Percentiles rank a stretch among this genome's conserved stretches.
Conservation (phyloP, 2,888 invertebrate species). For the Agonopterix heracliana region DNA sequence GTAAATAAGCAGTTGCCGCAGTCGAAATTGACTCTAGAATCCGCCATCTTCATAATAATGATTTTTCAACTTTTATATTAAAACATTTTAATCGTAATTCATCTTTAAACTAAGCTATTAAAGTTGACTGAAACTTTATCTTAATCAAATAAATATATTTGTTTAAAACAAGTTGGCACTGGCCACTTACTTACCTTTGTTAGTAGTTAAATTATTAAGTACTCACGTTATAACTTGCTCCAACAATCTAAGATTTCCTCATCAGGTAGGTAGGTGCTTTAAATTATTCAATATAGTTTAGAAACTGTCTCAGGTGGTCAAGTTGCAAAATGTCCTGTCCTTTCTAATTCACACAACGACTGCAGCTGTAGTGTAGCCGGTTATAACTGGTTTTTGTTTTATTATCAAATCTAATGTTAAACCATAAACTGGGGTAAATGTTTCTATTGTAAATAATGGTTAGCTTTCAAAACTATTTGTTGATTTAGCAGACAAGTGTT, state of each 20-base stretch:
- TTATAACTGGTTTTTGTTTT: constrained; percentile 19
- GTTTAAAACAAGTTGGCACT: no score
- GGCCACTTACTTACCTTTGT: no score
- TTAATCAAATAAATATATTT: no score
- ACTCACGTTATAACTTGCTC: constrained; percentile 6
- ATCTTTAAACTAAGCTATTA: no score
- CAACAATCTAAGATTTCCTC: constrained; percentile 19
- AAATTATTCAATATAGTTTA: constrained; percentile 23
- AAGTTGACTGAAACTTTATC: no score
- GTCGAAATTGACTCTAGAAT: no score
- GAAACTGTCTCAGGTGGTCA: constrained; percentile 52
- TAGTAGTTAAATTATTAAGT: neutral
- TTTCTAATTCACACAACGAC: constrained; percentile 43
- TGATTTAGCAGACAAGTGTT: neutral
- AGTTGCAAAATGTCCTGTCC: constrained; percentile 56
- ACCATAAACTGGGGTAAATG: constrained; percentile 19
- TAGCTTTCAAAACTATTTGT: constrained; percentile 3
- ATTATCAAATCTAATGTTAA: constrained; percentile 21
- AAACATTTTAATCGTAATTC: no score
- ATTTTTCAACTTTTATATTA: no score
- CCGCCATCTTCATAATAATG: no score
- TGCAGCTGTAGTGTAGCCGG: constrained; percentile 38
- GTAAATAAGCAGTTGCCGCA: no score
- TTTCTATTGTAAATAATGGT: constrained; percentile 17
- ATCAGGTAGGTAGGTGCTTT: constrained; percentile 17